Evolutionary conservation across 1,140 invertebrate species (phyloP).

Genomic region (Pseudomyrmex cubaensis): DNA sequence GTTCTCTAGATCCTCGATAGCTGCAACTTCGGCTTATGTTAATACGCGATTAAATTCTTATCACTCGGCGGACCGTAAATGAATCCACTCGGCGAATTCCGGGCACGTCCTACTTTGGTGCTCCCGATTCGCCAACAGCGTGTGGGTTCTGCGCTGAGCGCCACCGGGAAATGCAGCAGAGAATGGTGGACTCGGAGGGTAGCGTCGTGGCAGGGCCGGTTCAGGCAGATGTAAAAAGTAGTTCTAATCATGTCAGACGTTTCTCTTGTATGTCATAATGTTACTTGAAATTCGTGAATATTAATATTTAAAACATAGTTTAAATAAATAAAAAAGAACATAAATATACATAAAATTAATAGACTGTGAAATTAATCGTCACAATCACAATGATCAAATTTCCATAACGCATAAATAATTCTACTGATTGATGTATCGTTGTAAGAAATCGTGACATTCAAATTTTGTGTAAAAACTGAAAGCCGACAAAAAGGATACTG

Average conservation of each 20-base stretch:
- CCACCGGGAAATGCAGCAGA: slow-evolving; percentile 21
- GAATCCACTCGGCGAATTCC: slow-evolving; percentile 65
- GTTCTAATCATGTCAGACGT: background rate
- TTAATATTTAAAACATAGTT: background rate
- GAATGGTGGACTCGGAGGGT: slow-evolving; percentile 19
- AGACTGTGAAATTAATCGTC: no score
- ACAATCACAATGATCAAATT: background rate
- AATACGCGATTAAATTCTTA: slow-evolving; percentile 75
- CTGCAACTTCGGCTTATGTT: slow-evolving; percentile 66
- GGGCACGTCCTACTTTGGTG: slow-evolving; percentile 63
- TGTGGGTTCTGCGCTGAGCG: slow-evolving; percentile 35
- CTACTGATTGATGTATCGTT: background rate
- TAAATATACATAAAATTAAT: no score
- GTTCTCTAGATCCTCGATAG: slow-evolving; percentile 49
- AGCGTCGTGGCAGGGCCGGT: background rate
- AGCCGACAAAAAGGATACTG: background rate
- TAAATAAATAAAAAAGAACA: no score
- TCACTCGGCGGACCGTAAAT: slow-evolving; percentile 71
- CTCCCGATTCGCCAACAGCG: slow-evolving; percentile 46
- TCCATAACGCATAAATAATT: background rate
- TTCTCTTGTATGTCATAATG: background rate
- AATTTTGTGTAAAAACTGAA: slow-evolving; percentile 5
- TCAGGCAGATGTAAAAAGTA: slow-evolving; percentile 19
- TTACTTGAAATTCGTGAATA: background rate
- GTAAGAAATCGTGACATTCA: background rate